A percentile compares a stretch with the other conserved stretches of the same genome.
These are phyloP conservation scores for Caranx ignobilis DNA, from an alignment of 2,113 vertebrate genomes.

Conservation along the genomic window DNA sequence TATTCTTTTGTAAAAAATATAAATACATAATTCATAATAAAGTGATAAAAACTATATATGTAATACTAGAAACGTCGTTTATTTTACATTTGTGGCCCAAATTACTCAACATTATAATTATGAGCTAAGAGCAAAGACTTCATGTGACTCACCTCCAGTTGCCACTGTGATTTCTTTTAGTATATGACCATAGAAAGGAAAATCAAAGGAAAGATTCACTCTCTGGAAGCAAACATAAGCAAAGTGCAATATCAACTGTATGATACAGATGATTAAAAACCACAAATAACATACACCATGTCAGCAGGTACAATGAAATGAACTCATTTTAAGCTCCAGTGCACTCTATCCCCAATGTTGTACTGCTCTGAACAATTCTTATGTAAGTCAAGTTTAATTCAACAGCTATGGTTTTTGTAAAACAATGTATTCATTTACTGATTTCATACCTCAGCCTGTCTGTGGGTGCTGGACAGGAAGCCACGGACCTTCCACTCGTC, in stretches of 20 bases:
- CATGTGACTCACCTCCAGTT: slow-evolving; percentile 89
- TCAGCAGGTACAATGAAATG: not conserved
- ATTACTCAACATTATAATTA: not conserved
- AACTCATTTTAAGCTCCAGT: not conserved
- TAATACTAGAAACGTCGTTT: too few species aligned
- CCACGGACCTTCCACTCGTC: slow-evolving; percentile 89
- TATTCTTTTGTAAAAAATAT: too few species aligned
- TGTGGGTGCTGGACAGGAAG: slow-evolving; percentile 90
- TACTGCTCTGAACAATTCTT: not conserved
- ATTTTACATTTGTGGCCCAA: too few species aligned
- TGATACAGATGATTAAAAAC: not conserved
- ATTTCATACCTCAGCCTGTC: slow-evolving; percentile 90
- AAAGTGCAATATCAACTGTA: not conserved
- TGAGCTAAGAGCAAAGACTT: not conserved
- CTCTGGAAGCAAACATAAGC: slow-evolving; percentile 85
- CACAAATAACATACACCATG: not conserved
- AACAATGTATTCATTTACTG: too few species aligned
- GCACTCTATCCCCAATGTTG: not conserved
- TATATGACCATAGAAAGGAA: slow-evolving; percentile 96
- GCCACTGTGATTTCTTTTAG: slow-evolving; percentile 95
- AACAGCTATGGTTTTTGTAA: too few species aligned
- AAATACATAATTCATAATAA: too few species aligned
- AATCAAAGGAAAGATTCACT: slow-evolving; percentile 95
- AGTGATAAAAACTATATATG: too few species aligned
- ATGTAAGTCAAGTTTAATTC: not conserved